phyloP scores from a whole-genome alignment of 2,797 vertebrate genomes.

The Neosalanx taihuensis region DNA sequence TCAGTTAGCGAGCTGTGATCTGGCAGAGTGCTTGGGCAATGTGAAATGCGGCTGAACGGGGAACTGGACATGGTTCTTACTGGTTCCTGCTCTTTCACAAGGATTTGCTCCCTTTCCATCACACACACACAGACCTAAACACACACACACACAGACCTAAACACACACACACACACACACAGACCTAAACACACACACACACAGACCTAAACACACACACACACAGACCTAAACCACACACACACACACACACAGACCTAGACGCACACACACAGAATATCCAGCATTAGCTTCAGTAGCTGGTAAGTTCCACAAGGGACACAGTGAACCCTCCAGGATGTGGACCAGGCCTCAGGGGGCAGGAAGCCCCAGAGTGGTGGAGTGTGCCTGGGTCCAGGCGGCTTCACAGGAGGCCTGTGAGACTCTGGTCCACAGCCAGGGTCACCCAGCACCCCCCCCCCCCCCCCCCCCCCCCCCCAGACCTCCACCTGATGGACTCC shows the following conservation, averaged over 20 bases:
- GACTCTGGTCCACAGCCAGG: slow-evolving; percentile 34
- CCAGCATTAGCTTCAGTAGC: slow-evolving; percentile 35
- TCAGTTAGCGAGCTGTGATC: slow-evolving; percentile 82
- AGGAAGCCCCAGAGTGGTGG: not conserved
- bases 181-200: slow-evolving; percentile 14
- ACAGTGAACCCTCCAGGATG: slow-evolving; percentile 12
- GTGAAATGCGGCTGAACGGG: slow-evolving; percentile 67
- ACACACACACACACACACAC: slow-evolving; percentile 25
- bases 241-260: slow-evolving; percentile 1
- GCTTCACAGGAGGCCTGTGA: slow-evolving; percentile 32
- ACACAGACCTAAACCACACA: slow-evolving; percentile 33
- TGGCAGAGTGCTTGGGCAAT: slow-evolving; percentile 75
- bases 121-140: slow-evolving; percentile 20
- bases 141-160: slow-evolving; percentile 28
- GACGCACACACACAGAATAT: slow-evolving; percentile 24
- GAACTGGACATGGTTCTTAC: slow-evolving; percentile 67
- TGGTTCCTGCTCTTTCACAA: slow-evolving; percentile 57
- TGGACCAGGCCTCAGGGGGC: slow-evolving; percentile 24
- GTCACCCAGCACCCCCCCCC: slow-evolving; percentile 43
- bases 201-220: slow-evolving; percentile 1
- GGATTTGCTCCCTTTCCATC: slow-evolving; percentile 49
- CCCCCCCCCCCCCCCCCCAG: slow-evolving; percentile 36
- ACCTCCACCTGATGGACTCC: slow-evolving; percentile 65
- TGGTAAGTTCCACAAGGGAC: slow-evolving; percentile 13
- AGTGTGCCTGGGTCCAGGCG: slow-evolving; percentile 42